Evolutionary conservation across 2,113 vertebrate species (phyloP), one percentile per base, ranked within the genome.

Genomic region (Camelus bactrianus): DNA sequence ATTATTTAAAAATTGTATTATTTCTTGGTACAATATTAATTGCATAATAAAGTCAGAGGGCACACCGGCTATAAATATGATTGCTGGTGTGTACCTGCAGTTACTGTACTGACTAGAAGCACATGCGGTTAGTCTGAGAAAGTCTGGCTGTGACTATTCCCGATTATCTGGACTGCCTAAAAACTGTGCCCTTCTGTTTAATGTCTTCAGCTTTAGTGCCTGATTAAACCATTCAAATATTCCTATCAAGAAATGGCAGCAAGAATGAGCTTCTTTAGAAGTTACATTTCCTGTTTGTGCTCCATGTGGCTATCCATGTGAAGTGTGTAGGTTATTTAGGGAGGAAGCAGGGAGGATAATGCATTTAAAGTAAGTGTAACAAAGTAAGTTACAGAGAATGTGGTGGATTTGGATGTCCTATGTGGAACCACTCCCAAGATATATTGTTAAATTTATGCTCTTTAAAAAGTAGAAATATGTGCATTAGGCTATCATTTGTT

Each of bases 181-280:
- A 95, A 97, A 65, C 2, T 12, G 28, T 80, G 28, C 38, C 76
- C 20, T 95, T 84, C 93, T 77, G 16, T 85, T 91, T 88, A 32
- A 76, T 48, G 58, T 9, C 32, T 87, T 6, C 11, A 10, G 17
- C 2, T 77, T 91, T 46, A 93, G 65, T 16, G 52, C 20, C 79
- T 83, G 35, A 80, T 95, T 86, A 69, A 90, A 70, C 22, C 84
- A 75, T 52, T 87, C 79, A 92, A 69, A 92, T 58, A 83, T 75
- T 69, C 50, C 24, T 85, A 62, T 42, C 54, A 67, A 52, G 35
- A 87, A 80, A 80, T 5, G 60, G 76, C 62, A 50, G 4, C 48
- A 77, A 75, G 75, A 52, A 67, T 19, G 28, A 86, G 6, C 42
- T 8, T 72, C 70, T 92, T 95, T 65, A 93, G 67, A 83, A 81